Base-by-base conservation (phyloP, 2,797 vertebrate genomes). In the Urocyon cinereoargenteus region DNA sequence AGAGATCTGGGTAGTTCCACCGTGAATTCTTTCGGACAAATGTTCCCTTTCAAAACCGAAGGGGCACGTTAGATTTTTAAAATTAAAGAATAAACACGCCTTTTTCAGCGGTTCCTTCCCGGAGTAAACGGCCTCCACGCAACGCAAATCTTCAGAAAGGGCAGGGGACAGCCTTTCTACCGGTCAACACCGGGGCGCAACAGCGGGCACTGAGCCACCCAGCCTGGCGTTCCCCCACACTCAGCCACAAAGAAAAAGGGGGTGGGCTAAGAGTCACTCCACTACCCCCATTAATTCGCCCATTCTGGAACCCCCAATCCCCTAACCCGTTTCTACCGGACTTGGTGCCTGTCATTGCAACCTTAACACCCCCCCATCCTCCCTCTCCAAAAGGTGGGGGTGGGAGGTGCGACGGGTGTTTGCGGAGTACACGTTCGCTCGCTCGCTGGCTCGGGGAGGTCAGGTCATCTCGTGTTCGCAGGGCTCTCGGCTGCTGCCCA, bases 251-350 rank as follows among this genome's bases (percentile, higher is more conserved):
- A 78, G 90, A 66, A 22, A 61, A 28, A 26, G 26, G 53, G 53
- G 75, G 9, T 21, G 34, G n/a, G 73, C 59, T 21, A 3, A 26
- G 21, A 64, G 22, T 36, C 3, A 22, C 28, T 53, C 3, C 10
- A 55, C 5, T 13, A 22, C 51, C 96, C 93, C 73, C 75, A 19
- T 72, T 8, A 24, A 68, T 31, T 61, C 90, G 31, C 62, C 78
- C 34, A 36, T 22, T 26, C 87, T n/a, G 82, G 57, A 96, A 36
- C 26, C 26, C n/a, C 40, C 59, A 49, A 1, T 5, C 16, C 70
- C 86, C 86, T 66, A 82, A 87, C 59, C 89, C 26, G 3, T 81
- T 95, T 92, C 95, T 26, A 92, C 49, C 79, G 9, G 15, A 51
- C 55, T 70, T 51, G 5, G 40, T 22, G 92, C 45, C 61, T 24